Percentiles rank a stretch among this genome's conserved stretches.
Evolutionary conservation across 2,797 vertebrate species (phyloP).

Genomic region (Chromobotia macracanthus): DNA sequence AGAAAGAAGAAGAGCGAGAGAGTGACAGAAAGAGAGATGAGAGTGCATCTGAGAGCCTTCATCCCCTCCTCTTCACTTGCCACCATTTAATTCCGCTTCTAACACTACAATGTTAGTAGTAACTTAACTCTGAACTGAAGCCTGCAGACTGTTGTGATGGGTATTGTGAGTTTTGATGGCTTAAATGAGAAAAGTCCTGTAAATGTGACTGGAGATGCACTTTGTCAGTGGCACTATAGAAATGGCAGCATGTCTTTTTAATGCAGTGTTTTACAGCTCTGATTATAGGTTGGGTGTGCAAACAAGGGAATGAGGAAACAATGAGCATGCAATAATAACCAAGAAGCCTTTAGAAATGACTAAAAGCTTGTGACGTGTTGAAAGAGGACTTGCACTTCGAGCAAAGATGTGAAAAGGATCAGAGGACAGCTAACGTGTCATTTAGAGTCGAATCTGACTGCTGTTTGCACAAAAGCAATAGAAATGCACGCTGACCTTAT

Average conservation of each 20-base stretch:
- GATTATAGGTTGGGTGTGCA: slow-evolving; percentile 81
- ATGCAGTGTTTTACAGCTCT: slow-evolving; percentile 73
- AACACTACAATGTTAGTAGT: slow-evolving; percentile 79
- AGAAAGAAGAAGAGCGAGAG: slow-evolving; percentile 73
- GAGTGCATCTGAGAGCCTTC: slow-evolving; percentile 74
- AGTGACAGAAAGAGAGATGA: slow-evolving; percentile 73
- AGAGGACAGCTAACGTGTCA: slow-evolving; percentile 71
- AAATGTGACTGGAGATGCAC: slow-evolving; percentile 77
- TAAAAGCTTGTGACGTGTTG: slow-evolving; percentile 73
- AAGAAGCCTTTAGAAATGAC: slow-evolving; percentile 71
- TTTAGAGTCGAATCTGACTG: slow-evolving; percentile 70
- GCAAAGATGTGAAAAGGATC: slow-evolving; percentile 67
- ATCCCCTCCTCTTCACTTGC: slow-evolving; percentile 61
- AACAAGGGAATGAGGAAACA: slow-evolving; percentile 77
- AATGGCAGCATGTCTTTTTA: slow-evolving; percentile 79
- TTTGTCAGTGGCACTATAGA: slow-evolving; percentile 77
- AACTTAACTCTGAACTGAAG: slow-evolving; percentile 71
- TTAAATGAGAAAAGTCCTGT: slow-evolving; percentile 74
- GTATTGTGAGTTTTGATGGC: slow-evolving; percentile 79
- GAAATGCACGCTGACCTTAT: slow-evolving; percentile 50
- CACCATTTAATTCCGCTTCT: slow-evolving; percentile 72
- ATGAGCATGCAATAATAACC: slow-evolving; percentile 74
- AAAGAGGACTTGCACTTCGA: slow-evolving; percentile 71
- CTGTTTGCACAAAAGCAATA: slow-evolving; percentile 70
- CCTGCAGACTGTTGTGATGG: slow-evolving; percentile 73